A percentile compares a stretch with the other conserved stretches of the same genome.
Evolutionary conservation across 2,113 vertebrate genomes (phyloP).

Genomic region (Crypturellus undulatus): DNA sequence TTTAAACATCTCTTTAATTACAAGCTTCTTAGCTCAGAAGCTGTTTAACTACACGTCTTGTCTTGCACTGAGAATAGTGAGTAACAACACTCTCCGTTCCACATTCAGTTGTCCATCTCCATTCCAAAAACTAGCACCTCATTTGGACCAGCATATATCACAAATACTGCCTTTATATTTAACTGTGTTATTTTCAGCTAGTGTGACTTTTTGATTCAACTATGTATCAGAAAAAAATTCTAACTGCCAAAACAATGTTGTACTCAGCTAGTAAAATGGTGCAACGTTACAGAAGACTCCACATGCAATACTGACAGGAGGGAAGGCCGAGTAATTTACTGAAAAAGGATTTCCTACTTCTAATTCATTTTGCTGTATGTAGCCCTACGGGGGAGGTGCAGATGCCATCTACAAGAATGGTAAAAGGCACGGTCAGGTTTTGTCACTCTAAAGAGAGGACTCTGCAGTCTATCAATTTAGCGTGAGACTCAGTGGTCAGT

Average conservation of each 20-base stretch:
- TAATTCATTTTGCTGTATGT: background rate
- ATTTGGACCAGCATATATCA: background rate
- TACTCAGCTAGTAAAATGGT: background rate
- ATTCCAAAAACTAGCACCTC: background rate
- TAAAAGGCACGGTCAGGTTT: background rate
- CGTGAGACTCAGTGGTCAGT: background rate
- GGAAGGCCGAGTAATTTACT: background rate
- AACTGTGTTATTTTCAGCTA: background rate
- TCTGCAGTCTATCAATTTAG: background rate
- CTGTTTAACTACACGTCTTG: background rate
- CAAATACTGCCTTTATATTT: background rate
- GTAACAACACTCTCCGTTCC: background rate
- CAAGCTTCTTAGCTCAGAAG: background rate
- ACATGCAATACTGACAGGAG: background rate
- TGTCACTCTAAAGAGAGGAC: background rate
- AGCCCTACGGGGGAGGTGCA: background rate
- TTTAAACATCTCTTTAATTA: background rate
- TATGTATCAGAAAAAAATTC: background rate
- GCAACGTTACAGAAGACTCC: background rate
- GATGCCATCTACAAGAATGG: rapidly evolving
- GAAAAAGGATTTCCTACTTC: background rate
- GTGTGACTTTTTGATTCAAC: background rate
- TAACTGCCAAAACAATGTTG: background rate
- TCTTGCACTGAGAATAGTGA: background rate
- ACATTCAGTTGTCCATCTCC: background rate